These are phyloP conservation scores for Marasmarcha lunaedactyla DNA, from an alignment of 2,888 invertebrate species.

Conservation along the genomic window DNA sequence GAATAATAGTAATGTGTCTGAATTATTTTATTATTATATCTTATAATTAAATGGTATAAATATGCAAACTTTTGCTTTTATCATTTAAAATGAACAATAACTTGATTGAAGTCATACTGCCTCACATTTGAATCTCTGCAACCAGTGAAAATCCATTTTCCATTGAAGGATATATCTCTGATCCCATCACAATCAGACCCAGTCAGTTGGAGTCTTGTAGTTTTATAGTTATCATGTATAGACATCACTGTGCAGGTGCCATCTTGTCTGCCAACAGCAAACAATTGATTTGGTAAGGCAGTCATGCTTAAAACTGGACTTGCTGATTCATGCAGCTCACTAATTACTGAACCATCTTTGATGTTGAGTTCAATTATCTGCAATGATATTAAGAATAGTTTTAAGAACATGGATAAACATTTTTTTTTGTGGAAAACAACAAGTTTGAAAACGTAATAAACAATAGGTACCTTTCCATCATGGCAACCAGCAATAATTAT, in stretches of 20 bases:
- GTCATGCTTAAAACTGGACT: slow-evolving; percentile 67
- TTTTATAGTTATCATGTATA: slow-evolving; percentile 34
- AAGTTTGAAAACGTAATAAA: too few relatives aligned
- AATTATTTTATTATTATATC: too few relatives aligned
- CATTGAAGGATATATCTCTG: slow-evolving; percentile 71
- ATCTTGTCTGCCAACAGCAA: slow-evolving; percentile 72
- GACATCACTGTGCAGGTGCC: slow-evolving; percentile 71
- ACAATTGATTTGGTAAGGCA: slow-evolving; percentile 54
- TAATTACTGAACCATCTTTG: slow-evolving; percentile 32
- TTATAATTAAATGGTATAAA: background rate
- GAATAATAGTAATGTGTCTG: too few relatives aligned
- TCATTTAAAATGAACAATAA: slow-evolving; percentile 58
- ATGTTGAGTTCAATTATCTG: slow-evolving; percentile 42
- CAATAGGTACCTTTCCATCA: slow-evolving; percentile 61
- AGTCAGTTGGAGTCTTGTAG: slow-evolving; percentile 67
- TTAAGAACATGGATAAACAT: background rate
- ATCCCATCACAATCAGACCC: slow-evolving; percentile 80
- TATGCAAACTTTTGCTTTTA: slow-evolving; percentile 1
- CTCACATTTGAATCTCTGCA: slow-evolving; percentile 74
- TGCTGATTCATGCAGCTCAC: slow-evolving; percentile 65
- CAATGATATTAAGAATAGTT: slow-evolving; percentile 15
- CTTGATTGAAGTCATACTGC: slow-evolving; percentile 71
- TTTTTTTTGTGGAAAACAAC: background rate
- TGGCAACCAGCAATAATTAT: slow-evolving; percentile 70
- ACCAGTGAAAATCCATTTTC: slow-evolving; percentile 71